phyloP scores from a whole-genome alignment of 2,113 vertebrate genomes.

The Pristiophorus japonicus region DNA sequence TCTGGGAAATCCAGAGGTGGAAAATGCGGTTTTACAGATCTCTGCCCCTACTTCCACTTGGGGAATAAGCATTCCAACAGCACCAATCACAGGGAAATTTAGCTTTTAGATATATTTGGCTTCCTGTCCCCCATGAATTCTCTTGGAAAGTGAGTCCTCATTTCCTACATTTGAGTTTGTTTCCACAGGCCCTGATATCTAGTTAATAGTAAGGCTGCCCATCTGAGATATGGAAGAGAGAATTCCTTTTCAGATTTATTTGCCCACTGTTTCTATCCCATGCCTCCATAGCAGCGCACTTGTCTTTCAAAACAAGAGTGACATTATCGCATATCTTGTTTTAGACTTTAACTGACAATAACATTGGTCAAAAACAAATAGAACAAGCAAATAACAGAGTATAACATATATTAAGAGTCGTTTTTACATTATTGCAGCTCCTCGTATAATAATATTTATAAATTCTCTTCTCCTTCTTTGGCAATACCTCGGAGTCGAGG shows the following conservation, averaged over 20 bases:
- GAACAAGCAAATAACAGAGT: neutral
- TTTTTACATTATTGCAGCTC: too few relatives aligned
- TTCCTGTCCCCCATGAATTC: neutral
- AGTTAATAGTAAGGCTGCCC: neutral
- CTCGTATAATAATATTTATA: neutral
- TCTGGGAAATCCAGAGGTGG: neutral
- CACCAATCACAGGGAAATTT: neutral
- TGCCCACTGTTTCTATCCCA: neutral
- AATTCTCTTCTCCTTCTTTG: too few relatives aligned
- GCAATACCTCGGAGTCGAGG: too few relatives aligned
- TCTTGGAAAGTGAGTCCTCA: neutral
- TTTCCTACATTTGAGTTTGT: neutral
- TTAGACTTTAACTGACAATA: neutral
- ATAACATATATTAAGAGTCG: too few relatives aligned
- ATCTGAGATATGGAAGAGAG: neutral
- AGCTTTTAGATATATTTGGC: neutral
- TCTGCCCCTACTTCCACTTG: neutral
- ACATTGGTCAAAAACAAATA: neutral
- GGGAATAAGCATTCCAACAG: neutral
- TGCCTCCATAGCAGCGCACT: too few relatives aligned
- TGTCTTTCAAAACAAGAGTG: too few relatives aligned
- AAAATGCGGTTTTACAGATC: neutral
- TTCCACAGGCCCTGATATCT: neutral
- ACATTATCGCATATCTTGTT: neutral
- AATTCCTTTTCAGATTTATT: neutral